A percentile compares a stretch with the other conserved stretches of the same genome.
phyloP scores from a whole-genome alignment of 2,113 vertebrate genomes.

The Peromyscus leucopus region DNA sequence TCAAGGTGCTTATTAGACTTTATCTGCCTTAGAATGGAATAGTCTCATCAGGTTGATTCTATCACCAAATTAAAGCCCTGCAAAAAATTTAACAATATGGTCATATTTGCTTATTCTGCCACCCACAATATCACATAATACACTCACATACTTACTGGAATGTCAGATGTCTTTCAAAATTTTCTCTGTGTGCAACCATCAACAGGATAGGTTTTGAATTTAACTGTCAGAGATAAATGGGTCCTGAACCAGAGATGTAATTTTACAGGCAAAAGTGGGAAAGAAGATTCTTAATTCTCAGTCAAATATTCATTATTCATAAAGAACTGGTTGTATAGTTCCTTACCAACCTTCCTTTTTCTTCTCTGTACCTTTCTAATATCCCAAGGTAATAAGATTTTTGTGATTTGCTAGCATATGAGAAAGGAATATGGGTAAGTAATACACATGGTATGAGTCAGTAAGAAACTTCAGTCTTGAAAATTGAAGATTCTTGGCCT shows the following conservation, averaged over 20 bases:
- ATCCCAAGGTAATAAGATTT: neutral
- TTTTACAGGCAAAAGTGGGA: neutral
- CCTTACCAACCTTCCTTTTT: neutral
- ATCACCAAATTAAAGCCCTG: neutral
- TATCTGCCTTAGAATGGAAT: neutral
- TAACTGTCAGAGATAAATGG: neutral
- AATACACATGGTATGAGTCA: neutral
- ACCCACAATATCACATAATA: neutral
- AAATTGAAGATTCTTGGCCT: neutral
- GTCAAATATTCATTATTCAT: constrained; percentile 10
- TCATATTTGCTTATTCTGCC: neutral
- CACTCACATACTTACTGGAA: neutral
- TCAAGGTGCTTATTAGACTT: neutral
- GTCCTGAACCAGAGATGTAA: neutral
- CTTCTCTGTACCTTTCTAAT: neutral
- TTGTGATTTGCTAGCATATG: neutral
- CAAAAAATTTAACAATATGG: neutral
- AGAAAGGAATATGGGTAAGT: neutral
- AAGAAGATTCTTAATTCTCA: neutral
- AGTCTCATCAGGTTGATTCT: neutral
- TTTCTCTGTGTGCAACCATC: neutral
- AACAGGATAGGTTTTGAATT: neutral
- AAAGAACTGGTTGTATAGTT: neutral
- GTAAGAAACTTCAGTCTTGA: neutral
- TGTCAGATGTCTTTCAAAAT: neutral